Evolutionary conservation across 2,888 invertebrate species (phyloP), one percentile per base, ranked within the genome.

Genomic region (Hydroisotoma schaefferi): DNA sequence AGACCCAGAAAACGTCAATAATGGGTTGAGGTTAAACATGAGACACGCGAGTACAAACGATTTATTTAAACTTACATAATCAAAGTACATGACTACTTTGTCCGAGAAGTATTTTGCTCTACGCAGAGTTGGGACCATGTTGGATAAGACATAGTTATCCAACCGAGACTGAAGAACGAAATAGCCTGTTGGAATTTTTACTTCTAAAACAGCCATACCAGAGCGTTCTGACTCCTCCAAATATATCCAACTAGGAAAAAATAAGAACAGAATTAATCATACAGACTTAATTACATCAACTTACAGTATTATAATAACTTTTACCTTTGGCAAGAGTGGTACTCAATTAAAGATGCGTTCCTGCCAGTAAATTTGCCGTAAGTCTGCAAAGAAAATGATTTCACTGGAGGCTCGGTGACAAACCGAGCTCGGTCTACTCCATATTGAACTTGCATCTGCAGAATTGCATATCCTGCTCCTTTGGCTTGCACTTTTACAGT

Each of bases 371-470:
- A 90, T 74, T 84, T 80, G 38, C 89, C 88, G 68, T 83, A 83
- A 2, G 90, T 84, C 49, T 81, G 79, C 58, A 97, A 81, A 63
- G 85, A 84, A 78, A 94, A 97, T n/a, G 92, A 85, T 44, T 78
- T 80, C 26, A 85, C 80, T 0, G 94, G 92, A 38, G 94, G 94
- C 72, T 83, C 80, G 0, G 91, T 92, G 78, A 91, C 89, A 82
- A 89, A 91, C 75, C 85, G 84, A 38, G 6, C 25, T 25, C 54
- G 85, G 77, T 93, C 93, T 53, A 94, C 91, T 79, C 92, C 92
- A 79, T 93, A 94, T 76, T 90, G 88, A 26, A 91, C 90, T 33
- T 89, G 87, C 86, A 95, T 87, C 81, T 95, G 94, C 69, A 95
- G 81, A 73, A 95, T 86, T 2, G 94, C 94, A 78, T 89, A 90